Evolutionary conservation across 2,888 invertebrate species (phyloP).

Genomic region (Philonicus albiceps): DNA sequence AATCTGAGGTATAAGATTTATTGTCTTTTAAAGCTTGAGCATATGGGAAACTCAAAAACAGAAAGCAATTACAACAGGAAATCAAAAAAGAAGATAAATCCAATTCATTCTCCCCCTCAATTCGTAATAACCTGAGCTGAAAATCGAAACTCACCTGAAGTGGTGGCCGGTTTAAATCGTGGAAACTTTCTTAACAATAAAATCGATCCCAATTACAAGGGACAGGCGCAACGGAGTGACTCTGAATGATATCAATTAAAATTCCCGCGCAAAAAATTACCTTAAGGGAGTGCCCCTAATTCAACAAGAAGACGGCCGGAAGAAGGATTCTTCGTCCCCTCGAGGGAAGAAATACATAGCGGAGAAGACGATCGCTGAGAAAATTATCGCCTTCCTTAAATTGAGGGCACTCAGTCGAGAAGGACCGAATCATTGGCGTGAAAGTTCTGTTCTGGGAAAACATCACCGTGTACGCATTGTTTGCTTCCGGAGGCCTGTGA

Average conservation of each 20-base stretch:
- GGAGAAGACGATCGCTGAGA: neutral
- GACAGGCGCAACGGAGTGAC: neutral
- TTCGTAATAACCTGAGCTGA: neutral
- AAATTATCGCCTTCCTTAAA: slow-evolving; percentile 22
- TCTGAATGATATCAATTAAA: neutral
- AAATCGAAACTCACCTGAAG: neutral
- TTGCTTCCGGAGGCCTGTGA: neutral
- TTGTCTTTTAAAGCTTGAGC: too few species aligned
- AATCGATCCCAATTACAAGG: neutral
- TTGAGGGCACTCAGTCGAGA: slow-evolving; percentile 3
- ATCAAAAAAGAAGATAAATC: neutral
- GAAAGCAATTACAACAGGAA: neutral
- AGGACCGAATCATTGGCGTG: slow-evolving; percentile 19
- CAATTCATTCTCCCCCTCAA: neutral
- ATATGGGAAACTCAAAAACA: neutral
- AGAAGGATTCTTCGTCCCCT: neutral
- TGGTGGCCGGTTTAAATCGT: neutral
- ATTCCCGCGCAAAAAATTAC: neutral
- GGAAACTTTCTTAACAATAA: neutral
- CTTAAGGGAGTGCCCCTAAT: neutral
- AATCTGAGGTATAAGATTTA: too few species aligned
- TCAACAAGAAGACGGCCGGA: neutral
- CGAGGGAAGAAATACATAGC: neutral
- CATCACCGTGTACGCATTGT: neutral
- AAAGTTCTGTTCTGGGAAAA: neutral